phyloP scores from a whole-genome alignment of 35 echinoderm and acorn worm genomes.

The Nesometra sesokonis region DNA sequence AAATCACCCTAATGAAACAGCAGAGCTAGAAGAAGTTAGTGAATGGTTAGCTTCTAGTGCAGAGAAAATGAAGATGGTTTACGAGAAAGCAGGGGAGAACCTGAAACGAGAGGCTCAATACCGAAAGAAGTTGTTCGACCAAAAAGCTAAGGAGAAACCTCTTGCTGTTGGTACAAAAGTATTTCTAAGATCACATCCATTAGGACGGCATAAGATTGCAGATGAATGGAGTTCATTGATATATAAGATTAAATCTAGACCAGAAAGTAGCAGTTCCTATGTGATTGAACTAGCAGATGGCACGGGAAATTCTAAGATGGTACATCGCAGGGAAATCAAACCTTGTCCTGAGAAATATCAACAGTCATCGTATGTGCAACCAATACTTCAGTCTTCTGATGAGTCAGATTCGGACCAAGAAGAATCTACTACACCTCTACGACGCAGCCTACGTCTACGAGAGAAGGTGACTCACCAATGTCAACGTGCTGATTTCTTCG shows the following conservation, averaged over 20 bases:
- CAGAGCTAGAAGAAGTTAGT: not conserved
- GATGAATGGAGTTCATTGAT: not conserved
- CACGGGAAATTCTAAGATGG: not conserved
- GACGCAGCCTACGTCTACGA: not conserved
- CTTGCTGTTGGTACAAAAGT: conserved; percentile 25
- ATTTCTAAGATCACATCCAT: conserved; percentile 8
- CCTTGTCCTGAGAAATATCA: not conserved
- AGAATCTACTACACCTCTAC: not conserved
- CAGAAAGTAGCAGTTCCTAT: not conserved
- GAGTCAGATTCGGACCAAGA: not conserved
- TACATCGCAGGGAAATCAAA: conserved; percentile 5
- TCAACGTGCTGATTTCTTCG: not conserved
- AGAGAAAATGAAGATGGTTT: not conserved
- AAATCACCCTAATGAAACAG: not conserved
- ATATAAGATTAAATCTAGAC: conserved; percentile 21
- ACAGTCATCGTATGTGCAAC: not conserved
- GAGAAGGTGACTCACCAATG: not conserved
- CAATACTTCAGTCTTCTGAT: not conserved
- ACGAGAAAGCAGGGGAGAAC: conserved; percentile 13
- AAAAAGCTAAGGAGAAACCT: not conserved
- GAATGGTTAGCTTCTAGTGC: conserved; percentile 16
- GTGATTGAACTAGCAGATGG: conserved; percentile 11
- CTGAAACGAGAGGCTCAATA: conserved; percentile 5
- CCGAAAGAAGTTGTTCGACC: conserved; percentile 10
- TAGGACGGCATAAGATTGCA: conserved; percentile 36